Conservation (phyloP, 2,113 vertebrate species). For the Campylorhamphus procurvoides region DNA sequence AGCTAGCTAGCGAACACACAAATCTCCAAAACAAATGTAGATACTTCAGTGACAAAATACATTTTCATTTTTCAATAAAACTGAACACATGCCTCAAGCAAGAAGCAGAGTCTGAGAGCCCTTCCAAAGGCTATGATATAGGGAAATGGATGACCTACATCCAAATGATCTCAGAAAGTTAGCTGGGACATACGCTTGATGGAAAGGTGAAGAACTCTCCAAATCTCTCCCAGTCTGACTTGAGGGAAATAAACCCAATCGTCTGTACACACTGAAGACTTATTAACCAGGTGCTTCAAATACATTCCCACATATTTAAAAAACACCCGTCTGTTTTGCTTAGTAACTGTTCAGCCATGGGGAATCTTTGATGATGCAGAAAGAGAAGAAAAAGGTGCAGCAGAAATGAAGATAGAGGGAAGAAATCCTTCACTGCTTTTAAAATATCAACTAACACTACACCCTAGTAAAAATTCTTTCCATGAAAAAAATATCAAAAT, state of each 20-base stretch:
- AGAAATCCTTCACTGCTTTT: not conserved
- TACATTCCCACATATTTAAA: not conserved
- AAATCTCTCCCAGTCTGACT: not conserved
- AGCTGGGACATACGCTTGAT: not conserved
- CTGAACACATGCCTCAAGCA: not conserved
- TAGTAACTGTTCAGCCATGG: not conserved
- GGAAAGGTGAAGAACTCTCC: not conserved
- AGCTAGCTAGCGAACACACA: not conserved
- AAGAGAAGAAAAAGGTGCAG: not conserved
- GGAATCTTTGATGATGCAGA: not conserved
- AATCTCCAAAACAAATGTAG: not conserved
- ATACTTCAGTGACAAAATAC: not conserved
- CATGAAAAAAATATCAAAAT: not conserved
- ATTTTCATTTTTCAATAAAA: not conserved
- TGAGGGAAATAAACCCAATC: not conserved
- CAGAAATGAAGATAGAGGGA: not conserved
- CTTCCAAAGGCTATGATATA: not conserved
- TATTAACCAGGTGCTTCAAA: not conserved
- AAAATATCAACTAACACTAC: not conserved
- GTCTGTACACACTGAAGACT: accelerated
- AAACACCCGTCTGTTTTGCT: not conserved
- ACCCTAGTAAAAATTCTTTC: not conserved
- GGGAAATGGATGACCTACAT: not conserved
- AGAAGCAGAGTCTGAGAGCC: not conserved
- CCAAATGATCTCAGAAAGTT: not conserved